These are phyloP conservation scores for Macropis europaea DNA, from an alignment of 2,888 invertebrate species.

Conservation along the genomic window DNA sequence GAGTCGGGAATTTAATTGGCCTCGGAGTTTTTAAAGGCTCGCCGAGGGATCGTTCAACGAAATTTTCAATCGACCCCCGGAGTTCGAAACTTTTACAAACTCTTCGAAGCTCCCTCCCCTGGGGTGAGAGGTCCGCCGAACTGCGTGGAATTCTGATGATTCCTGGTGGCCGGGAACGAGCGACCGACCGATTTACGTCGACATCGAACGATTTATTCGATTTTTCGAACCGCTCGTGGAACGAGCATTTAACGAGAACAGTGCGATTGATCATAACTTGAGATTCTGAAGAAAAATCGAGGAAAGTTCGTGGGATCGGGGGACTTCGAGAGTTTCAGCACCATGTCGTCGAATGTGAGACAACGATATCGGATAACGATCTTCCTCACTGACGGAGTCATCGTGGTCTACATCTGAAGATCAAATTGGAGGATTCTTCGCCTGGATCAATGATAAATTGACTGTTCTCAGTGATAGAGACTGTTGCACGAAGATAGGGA, in stretches of 20 bases:
- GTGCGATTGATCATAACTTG: no score
- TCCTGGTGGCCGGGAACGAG: no score
- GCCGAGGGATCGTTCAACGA: conserved; percentile 18
- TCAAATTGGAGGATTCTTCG: no score
- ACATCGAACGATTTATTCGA: no score
- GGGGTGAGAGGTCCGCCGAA: neutral
- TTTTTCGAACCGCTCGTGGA: no score
- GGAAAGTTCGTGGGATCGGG: no score
- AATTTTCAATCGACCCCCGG: conserved; percentile 31
- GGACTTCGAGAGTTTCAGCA: neutral
- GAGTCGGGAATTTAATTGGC: conserved; percentile 24
- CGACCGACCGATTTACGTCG: no score
- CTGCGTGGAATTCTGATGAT: neutral
- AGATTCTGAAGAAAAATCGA: no score
- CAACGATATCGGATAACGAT: conserved; percentile 86
- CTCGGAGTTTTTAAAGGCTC: conserved; percentile 15
- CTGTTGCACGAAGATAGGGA: no score
- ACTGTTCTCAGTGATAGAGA: no score
- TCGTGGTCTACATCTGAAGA: conserved; percentile 84
- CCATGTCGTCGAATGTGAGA: conserved; percentile 85
- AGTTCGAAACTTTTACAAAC: conserved; percentile 12
- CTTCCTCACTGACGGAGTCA: conserved; percentile 84
- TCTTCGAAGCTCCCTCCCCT: neutral
- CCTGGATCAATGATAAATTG: no score
- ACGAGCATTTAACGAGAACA: no score